Evolutionary conservation across 2,797 vertebrate genomes (phyloP).

Genomic region (Propithecus perrieri): DNA sequence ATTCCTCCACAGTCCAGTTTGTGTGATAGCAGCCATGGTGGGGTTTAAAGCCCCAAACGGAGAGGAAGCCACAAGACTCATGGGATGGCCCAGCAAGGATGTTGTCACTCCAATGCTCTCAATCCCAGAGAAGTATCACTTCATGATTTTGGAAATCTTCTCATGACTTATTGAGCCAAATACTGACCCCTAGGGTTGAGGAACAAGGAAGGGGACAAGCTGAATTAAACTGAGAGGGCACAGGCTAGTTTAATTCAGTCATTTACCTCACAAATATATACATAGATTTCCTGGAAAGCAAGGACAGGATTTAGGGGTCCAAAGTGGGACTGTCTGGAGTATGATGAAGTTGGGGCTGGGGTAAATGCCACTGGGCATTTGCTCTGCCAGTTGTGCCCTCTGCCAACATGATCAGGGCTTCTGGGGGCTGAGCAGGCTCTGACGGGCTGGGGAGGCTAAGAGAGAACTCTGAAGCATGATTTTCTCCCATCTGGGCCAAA

Average conservation of each 20-base stretch:
- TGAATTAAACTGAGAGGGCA: background rate
- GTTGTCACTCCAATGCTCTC: accelerated
- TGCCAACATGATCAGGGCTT: background rate
- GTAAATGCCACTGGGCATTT: background rate
- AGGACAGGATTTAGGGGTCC: background rate
- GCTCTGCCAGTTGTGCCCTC: background rate
- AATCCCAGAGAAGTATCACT: background rate
- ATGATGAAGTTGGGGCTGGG: background rate
- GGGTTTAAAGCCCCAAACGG: background rate
- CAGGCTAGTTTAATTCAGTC: background rate
- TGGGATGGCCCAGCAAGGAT: background rate
- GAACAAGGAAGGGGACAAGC: background rate
- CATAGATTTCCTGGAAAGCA: background rate
- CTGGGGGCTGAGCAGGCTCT: background rate
- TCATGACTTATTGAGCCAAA: background rate
- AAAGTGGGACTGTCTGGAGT: too few species aligned
- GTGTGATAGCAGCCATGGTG: background rate
- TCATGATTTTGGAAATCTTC: background rate
- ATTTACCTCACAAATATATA: background rate
- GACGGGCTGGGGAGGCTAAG: background rate
- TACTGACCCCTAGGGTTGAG: background rate
- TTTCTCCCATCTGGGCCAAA: background rate
- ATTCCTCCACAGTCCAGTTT: background rate
- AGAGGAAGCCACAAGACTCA: background rate
- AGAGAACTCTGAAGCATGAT: accelerated